Conservation (phyloP, 2,113 vertebrate genomes). For the Delphinapterus leucas region DNA sequence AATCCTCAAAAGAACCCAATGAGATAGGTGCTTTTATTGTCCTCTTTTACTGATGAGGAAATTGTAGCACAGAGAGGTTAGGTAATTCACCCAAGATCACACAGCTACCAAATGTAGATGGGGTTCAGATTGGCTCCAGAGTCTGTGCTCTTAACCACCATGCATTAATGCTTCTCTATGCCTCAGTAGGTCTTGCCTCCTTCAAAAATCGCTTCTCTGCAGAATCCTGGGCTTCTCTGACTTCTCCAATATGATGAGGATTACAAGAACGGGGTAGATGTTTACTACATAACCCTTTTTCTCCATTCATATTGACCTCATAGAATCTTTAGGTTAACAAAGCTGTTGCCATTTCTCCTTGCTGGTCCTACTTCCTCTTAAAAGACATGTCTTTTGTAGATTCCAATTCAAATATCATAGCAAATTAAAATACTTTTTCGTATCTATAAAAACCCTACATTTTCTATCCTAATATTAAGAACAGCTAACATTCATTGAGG, state of each 20-base stretch:
- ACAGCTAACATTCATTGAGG: neutral
- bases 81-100: neutral
- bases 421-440: neutral
- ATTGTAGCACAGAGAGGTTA: neutral
- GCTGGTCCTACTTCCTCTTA: neutral
- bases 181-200: neutral
- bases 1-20: neutral
- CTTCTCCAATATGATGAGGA: neutral
- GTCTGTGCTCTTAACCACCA: neutral
- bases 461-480: conserved; percentile 1
- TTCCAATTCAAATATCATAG: neutral
- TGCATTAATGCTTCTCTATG: neutral
- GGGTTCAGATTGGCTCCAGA: neutral
- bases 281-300: neutral
- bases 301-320: neutral
- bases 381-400: neutral
- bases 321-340: neutral
- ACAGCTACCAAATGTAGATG: neutral
- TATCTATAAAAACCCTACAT: neutral
- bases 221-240: neutral
- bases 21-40: neutral
- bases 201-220: neutral
- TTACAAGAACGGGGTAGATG: neutral
- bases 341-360: neutral
- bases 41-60: neutral